Evolutionary conservation across 2,888 invertebrate species (phyloP), one percentile per base, ranked within the genome.

Genomic region (Polydrusus tereticollis): DNA sequence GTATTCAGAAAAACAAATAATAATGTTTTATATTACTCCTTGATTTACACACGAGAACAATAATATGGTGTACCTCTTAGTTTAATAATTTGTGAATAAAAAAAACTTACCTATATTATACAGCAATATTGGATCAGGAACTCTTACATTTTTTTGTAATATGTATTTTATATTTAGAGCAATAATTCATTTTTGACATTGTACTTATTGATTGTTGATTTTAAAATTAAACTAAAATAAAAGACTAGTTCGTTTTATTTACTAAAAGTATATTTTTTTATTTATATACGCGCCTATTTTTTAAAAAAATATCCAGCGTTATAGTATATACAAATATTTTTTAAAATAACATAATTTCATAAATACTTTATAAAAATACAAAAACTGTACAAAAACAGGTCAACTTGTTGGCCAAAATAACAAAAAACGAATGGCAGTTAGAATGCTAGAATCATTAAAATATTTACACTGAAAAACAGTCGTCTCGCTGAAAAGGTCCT

Each of bases 371-470:
- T 52, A 71, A 71, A 66, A 66, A 71, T 71, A 72, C 57, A 67
- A 71, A 65, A 65, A 23, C 50, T 71, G 45, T 71, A 71, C 71
- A 72, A 55, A 60, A 43, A 12, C 23, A 58, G 2, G 20, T 47
- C 55, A 18, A 20, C 20, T 10, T 23, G 45, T 52, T 33, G 60
- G 38, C 62, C n/a, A 14, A 14, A 57, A 59, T 8, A 62, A 23
- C 26, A 62, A 41, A 60, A 29, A 36, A 64, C 68, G 68, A 73
- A 73, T 73, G 73, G 73, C 73, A 73, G 73, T 73, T 73, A 58
- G 41, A 14, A 60, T n/a, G 73, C 73, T 73, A 73, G 68, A 52
- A 52, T 38, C 23, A 18, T 23, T n/a, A 21, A 5, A 33, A 71
- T 65, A 71, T 70, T 55, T 71, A 71, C 71, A 71, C 23, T 18